phyloP scores from a whole-genome alignment of 2,888 invertebrate genomes.

The Rhagonycha fulva region DNA sequence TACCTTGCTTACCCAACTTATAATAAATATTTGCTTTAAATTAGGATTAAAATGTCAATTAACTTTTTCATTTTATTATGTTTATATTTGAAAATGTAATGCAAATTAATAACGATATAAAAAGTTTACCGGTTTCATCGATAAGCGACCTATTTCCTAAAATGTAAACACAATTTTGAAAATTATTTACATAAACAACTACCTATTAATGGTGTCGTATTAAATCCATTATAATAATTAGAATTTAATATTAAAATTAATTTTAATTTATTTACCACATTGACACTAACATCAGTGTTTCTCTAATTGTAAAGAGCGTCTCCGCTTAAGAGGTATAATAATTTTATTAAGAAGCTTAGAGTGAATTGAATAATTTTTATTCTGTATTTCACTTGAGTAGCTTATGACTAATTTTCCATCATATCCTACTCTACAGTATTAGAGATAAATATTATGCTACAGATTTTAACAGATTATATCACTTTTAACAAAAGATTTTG shows the following conservation, averaged over 20 bases:
- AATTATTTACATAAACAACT: neutral
- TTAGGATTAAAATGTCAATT: neutral
- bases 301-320: no score
- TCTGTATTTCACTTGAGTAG: neutral
- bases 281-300: no score
- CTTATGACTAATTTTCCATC: no score
- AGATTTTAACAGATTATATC: no score
- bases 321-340: no score
- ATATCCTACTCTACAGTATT: no score
- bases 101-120: neutral
- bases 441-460: no score
- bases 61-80: neutral
- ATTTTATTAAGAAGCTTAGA: no score
- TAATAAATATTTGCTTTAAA: neutral
- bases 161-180: neutral
- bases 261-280: no score
- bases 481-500: no score
- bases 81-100: neutral
- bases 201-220: neutral
- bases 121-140: neutral
- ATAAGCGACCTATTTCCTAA: neutral
- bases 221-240: neutral
- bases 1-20: slow-evolving; percentile 7
- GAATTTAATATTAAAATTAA: no score
- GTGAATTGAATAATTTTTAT: neutral